Evolutionary conservation across 2,113 vertebrate genomes (phyloP).

Genomic region (Andinoacara biseriatus): DNA sequence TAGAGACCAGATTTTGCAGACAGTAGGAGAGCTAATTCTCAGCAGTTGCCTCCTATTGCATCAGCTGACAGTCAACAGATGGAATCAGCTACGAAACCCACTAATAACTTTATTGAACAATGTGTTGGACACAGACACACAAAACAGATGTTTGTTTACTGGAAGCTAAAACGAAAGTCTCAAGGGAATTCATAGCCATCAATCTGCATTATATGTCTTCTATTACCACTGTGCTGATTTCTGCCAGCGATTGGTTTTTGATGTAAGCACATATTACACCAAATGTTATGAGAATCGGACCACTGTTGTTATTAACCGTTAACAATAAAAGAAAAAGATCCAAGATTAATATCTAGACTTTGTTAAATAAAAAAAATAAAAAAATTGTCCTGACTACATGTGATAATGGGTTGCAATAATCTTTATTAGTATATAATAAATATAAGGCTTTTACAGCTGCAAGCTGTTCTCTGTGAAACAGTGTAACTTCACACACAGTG

Average conservation of each 20-base stretch:
- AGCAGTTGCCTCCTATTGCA: conserved; percentile 67
- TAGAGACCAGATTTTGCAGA: conserved; percentile 30
- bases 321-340: not conserved
- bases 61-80: conserved; percentile 68
- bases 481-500: not conserved
- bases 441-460: not conserved
- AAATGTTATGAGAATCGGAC: not conserved
- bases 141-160: conserved; percentile 25
- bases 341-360: not conserved
- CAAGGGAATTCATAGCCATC: not conserved
- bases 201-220: not conserved
- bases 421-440: not conserved
- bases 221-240: not conserved
- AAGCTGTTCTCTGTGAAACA: not conserved
- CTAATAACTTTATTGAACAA: conserved; percentile 46
- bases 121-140: conserved; percentile 33
- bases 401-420: not conserved
- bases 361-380: not conserved
- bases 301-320: not conserved
- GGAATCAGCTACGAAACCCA: conserved; percentile 49
- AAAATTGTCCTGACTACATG: not conserved
- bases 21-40: conserved; percentile 28
- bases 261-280: not conserved
- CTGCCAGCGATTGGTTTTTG: rapidly evolving
- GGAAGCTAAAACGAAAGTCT: not conserved